A percentile compares a stretch with the other conserved stretches of the same genome.
Conservation (phyloP, 2,113 vertebrate genomes). For the Rhinopomastus cyanomelas region DNA sequence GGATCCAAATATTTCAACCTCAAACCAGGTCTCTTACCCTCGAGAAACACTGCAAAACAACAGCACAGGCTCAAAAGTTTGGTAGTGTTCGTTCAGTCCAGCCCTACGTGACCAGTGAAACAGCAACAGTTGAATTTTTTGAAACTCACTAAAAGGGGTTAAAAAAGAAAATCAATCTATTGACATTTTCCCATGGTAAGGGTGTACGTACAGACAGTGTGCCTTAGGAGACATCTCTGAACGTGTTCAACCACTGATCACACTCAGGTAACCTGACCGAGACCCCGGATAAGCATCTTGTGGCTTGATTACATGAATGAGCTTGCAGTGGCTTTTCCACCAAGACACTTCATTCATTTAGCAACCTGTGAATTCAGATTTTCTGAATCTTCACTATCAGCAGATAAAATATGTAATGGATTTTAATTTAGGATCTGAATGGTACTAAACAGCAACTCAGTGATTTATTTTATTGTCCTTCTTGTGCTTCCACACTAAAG, state of each 20-base stretch:
- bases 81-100: rapidly evolving
- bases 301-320: background rate
- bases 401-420: background rate
- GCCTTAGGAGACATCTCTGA: rapidly evolving
- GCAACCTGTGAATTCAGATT: background rate
- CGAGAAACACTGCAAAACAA: background rate
- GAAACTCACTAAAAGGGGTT: background rate
- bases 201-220: background rate
- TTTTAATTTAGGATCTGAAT: background rate
- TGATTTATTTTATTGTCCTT: background rate
- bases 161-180: no score
- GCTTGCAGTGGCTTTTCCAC: background rate
- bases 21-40: background rate
- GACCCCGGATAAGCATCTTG: background rate
- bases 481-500: background rate
- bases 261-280: background rate
- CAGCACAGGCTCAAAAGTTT: rapidly evolving
- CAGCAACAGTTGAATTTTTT: background rate
- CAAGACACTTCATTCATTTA: background rate
- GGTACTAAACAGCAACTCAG: background rate
- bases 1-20: background rate
- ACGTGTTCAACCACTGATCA: rapidly evolving
- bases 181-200: background rate
- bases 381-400: background rate
- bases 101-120: background rate